Evolutionary conservation across 2,113 vertebrate species (phyloP).

Genomic region (Pelecanoides urinatrix): DNA sequence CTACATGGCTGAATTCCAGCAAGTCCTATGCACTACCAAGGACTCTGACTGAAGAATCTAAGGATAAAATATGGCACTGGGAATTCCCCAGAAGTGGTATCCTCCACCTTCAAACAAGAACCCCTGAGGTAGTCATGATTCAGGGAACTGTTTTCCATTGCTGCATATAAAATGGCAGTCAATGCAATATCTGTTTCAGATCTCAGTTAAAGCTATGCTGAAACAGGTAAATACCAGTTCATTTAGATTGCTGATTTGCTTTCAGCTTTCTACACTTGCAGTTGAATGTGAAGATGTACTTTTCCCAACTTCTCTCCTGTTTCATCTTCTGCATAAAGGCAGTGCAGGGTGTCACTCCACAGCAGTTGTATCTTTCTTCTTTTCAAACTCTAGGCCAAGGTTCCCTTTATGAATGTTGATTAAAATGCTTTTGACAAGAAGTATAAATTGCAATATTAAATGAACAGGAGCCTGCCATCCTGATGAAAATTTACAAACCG

Average conservation of each 20-base stretch:
- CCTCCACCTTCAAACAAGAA: background rate
- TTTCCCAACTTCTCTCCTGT: background rate
- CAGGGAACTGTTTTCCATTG: background rate
- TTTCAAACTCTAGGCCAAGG: background rate
- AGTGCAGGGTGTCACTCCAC: background rate
- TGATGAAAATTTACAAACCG: background rate
- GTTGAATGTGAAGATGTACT: background rate
- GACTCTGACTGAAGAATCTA: background rate
- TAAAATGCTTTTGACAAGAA: background rate
- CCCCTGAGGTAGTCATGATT: background rate
- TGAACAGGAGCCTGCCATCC: background rate
- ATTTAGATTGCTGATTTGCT: background rate
- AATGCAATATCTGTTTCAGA: background rate
- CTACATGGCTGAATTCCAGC: background rate
- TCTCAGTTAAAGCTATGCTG: background rate
- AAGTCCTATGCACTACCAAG: background rate
- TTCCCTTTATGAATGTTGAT: background rate
- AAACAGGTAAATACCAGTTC: background rate
- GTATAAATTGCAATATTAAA: background rate
- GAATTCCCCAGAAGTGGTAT: background rate
- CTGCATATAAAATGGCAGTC: background rate
- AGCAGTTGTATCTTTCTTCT: background rate
- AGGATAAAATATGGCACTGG: background rate
- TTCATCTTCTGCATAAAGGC: background rate
- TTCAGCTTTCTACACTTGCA: slow-evolving; percentile 5